Conservation (phyloP, 2,113 vertebrate genomes). For the Syngnathus scovelli region DNA sequence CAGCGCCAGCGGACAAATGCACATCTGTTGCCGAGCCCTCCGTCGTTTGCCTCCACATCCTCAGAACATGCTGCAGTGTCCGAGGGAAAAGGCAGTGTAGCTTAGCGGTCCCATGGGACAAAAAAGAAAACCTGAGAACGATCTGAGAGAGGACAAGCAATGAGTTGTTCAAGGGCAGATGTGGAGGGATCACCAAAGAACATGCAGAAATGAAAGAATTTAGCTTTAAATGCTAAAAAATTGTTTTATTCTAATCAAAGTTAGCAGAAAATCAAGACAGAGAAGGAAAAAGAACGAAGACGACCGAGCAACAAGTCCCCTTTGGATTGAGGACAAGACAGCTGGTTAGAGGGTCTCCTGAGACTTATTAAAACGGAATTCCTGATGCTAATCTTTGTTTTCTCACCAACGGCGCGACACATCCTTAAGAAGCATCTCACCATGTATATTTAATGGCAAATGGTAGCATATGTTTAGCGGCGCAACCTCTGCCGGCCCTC, state of each 20-base stretch:
- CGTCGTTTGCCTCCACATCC: conserved; percentile 56
- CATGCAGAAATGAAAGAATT: conserved; percentile 23
- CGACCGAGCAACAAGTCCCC: conserved; percentile 61
- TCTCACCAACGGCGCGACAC: conserved; percentile 60
- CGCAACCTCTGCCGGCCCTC: background rate
- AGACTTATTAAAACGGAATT: conserved; percentile 72
- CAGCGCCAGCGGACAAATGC: conserved; percentile 52
- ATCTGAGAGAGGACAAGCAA: background rate
- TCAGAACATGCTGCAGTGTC: conserved; percentile 26
- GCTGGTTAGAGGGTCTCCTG: conserved; percentile 56
- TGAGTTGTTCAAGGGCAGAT: background rate
- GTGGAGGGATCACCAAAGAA: conserved; percentile 16
- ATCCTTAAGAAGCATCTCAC: conserved; percentile 55
- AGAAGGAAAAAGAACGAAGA: conserved; percentile 7
- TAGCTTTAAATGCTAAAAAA: background rate
- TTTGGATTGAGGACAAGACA: conserved; percentile 52
- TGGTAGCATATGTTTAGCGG: conserved; percentile 52
- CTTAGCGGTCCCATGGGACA: conserved; percentile 64
- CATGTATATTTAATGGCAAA: conserved; percentile 68
- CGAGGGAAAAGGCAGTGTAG: conserved; percentile 68
- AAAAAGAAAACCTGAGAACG: conserved; percentile 13
- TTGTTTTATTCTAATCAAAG: conserved; percentile 42
- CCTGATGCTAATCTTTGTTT: conserved; percentile 69
- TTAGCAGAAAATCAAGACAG: conserved; percentile 20
- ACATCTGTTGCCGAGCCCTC: conserved; percentile 64